Evolutionary conservation across 2,113 vertebrate species (phyloP).

Genomic region (Thamnaconus septentrionalis): DNA sequence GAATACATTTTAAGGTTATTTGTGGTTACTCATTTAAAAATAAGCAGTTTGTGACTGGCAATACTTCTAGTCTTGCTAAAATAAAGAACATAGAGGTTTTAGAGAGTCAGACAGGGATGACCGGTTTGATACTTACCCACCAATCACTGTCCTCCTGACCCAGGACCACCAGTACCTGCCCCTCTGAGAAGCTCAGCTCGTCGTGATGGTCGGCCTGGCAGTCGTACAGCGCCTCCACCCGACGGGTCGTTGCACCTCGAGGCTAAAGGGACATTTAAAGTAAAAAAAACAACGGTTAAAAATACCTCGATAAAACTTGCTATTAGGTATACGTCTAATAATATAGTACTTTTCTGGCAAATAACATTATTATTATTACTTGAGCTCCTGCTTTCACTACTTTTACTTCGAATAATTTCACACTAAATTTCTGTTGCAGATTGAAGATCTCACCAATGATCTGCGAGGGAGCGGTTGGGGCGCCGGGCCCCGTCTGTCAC

Average conservation of each 20-base stretch:
- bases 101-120: conserved; percentile 7
- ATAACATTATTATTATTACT: too few species aligned
- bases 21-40: background rate
- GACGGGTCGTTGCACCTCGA: conserved; percentile 27
- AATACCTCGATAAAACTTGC: too few species aligned
- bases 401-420: too few species aligned
- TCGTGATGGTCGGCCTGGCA: conserved; percentile 66
- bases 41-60: background rate
- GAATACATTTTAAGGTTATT: background rate
- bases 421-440: too few species aligned
- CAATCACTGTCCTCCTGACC: conserved; percentile 62
- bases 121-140: conserved; percentile 57
- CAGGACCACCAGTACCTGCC: conserved; percentile 63
- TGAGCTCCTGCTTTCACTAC: too few species aligned
- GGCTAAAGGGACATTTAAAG: conserved; percentile 28
- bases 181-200: conserved; percentile 67
- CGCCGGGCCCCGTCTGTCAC: conserved; percentile 37
- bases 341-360: too few species aligned
- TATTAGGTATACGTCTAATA: too few species aligned
- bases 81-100: background rate
- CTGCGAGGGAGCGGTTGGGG: conserved; percentile 63
- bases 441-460: conserved; percentile 54
- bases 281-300: too few species aligned
- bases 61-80: background rate
- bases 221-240: conserved; percentile 65